Evolutionary conservation across 2,113 vertebrate species (phyloP).

Genomic region (Pristiophorus japonicus): DNA sequence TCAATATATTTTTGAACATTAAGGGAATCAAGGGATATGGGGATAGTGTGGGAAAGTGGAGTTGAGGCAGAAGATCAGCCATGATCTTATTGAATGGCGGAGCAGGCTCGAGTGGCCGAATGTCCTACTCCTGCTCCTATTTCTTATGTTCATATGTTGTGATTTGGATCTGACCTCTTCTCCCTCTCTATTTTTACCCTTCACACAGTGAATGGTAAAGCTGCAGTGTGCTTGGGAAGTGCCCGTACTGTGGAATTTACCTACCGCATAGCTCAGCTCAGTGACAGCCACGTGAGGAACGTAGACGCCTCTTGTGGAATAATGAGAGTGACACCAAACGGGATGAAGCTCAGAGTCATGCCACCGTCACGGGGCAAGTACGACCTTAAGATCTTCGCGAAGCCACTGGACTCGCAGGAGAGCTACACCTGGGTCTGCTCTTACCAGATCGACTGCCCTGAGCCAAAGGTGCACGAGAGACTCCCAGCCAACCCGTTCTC

Average conservation of each 20-base stretch:
- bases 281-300: constrained; percentile 45
- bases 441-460: constrained; percentile 59
- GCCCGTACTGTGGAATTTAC: constrained; percentile 56
- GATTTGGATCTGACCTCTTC: background rate
- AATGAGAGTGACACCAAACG: constrained; percentile 50
- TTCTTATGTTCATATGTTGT: too few relatives aligned
- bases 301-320: constrained; percentile 53
- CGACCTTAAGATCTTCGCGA: constrained; percentile 65
- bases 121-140: too few relatives aligned
- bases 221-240: constrained; percentile 57
- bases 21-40: too few relatives aligned
- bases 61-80: too few relatives aligned
- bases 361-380: constrained; percentile 56
- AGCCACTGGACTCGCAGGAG: constrained; percentile 43
- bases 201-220: constrained; percentile 60
- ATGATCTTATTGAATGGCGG: too few relatives aligned
- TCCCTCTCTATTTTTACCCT: background rate
- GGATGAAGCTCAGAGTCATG: constrained; percentile 59
- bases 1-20: too few relatives aligned
- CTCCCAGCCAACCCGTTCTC: constrained; percentile 61
- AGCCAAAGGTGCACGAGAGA: constrained; percentile 48
- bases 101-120: too few relatives aligned
- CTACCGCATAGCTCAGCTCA: constrained; percentile 60
- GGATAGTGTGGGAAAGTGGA: too few relatives aligned
- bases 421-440: constrained; percentile 64